These are phyloP conservation scores for Neofelis nebulosa DNA, from an alignment of 2,113 vertebrate genomes.

Conservation along the genomic window DNA sequence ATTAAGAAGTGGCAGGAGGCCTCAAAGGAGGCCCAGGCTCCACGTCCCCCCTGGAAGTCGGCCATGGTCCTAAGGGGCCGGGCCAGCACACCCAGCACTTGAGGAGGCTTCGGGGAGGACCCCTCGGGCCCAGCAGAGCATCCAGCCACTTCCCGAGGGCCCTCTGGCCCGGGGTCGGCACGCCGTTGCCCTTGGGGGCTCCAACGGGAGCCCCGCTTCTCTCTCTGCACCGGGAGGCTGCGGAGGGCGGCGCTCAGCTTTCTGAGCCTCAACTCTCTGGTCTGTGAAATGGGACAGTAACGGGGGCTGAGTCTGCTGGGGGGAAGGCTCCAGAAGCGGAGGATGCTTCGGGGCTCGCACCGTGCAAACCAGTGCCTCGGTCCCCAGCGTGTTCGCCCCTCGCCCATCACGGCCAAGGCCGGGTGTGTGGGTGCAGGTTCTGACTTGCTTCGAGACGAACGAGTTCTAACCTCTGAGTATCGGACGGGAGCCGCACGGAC, in stretches of 20 bases:
- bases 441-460: fast-evolving
- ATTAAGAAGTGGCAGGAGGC: constrained; percentile 67
- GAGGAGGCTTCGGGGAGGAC: background rate
- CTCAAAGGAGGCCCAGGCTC: background rate
- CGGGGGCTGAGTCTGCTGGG: fast-evolving
- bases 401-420: fast-evolving
- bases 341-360: too few species aligned
- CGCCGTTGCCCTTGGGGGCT: fast-evolving
- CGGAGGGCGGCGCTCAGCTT: fast-evolving
- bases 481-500: fast-evolving
- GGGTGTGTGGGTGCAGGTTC: fast-evolving
- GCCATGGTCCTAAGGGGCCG: background rate
- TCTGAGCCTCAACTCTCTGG: fast-evolving
- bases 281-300: background rate
- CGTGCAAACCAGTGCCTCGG: fast-evolving
- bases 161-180: fast-evolving
- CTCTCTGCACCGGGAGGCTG: fast-evolving
- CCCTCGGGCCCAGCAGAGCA: fast-evolving
- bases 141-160: fast-evolving
- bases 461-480: fast-evolving
- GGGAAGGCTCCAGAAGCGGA: fast-evolving
- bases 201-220: background rate
- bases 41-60: background rate
- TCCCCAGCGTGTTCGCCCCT: fast-evolving
- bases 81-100: fast-evolving